Percentiles rank a stretch among this genome's conserved stretches.
phyloP scores from a whole-genome alignment of 2,113 vertebrate species.

The Trematomus loennbergii region DNA sequence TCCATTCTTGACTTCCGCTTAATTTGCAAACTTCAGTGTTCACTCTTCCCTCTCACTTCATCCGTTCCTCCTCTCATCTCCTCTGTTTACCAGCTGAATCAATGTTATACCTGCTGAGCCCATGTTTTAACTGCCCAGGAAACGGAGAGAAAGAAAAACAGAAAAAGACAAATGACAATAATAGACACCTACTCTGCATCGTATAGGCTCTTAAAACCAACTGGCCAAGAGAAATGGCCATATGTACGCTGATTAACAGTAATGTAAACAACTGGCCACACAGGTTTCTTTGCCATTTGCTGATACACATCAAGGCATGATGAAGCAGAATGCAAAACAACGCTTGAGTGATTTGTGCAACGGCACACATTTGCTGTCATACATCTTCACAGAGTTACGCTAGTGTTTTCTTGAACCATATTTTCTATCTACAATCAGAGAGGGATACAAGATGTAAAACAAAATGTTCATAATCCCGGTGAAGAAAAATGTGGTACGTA shows the following conservation, averaged over 20 bases:
- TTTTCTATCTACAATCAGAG: constrained; percentile 46
- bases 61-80: too few relatives aligned
- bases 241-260: constrained; percentile 7
- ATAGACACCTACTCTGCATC: background rate
- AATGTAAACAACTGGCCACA: background rate
- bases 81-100: too few relatives aligned
- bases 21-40: too few relatives aligned
- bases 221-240: background rate
- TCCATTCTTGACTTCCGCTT: too few relatives aligned
- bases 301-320: constrained; percentile 42
- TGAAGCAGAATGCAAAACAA: constrained; percentile 60
- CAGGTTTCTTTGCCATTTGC: constrained; percentile 19
- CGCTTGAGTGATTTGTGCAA: constrained; percentile 46
- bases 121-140: background rate
- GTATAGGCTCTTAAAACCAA: background rate
- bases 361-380: constrained; percentile 38
- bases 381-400: constrained; percentile 48
- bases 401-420: constrained; percentile 54
- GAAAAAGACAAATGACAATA: background rate
- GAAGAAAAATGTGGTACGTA: background rate
- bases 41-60: too few relatives aligned
- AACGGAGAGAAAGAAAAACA: background rate
- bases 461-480: constrained; percentile 15
- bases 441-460: constrained; percentile 13
- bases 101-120: background rate